Evolutionary conservation across 2,888 invertebrate species (phyloP).

Genomic region (Horisme vitalbata): DNA sequence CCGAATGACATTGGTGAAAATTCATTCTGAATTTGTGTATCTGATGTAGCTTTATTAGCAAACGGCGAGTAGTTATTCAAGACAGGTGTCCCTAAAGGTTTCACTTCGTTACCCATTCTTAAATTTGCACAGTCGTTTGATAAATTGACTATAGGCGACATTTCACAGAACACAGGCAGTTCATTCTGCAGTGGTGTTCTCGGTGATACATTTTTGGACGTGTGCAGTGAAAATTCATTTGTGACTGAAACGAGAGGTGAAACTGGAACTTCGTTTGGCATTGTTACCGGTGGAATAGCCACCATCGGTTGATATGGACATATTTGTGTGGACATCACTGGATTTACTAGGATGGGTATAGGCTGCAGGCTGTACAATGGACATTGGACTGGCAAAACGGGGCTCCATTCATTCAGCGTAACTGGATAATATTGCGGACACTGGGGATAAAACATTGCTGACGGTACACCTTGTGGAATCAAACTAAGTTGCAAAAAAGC

Average conservation of each 20-base stretch:
- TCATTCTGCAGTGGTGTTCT: conserved; percentile 5
- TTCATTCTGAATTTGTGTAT: neutral
- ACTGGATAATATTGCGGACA: conserved; percentile 33
- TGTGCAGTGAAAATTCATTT: conserved; percentile 18
- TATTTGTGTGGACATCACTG: conserved; percentile 31
- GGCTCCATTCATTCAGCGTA: conserved; percentile 36
- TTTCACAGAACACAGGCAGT: conserved; percentile 7
- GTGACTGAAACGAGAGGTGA: conserved; percentile 16
- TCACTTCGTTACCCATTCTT: conserved; percentile 5
- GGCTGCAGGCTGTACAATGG: conserved; percentile 31
- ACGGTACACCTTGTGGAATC: neutral
- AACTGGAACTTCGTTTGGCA: conserved; percentile 13
- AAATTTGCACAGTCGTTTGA: conserved; percentile 4
- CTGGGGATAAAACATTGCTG: conserved; percentile 17
- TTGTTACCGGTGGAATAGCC: conserved; percentile 14
- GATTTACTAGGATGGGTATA: conserved; percentile 34
- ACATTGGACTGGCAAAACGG: conserved; percentile 31
- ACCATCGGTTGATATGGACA: conserved; percentile 31
- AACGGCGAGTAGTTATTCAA: neutral
- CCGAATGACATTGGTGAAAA: conserved; percentile 3
- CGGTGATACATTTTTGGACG: conserved; percentile 5
- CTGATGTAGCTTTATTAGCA: conserved; percentile 1
- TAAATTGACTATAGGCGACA: conserved; percentile 6
- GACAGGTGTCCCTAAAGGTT: neutral
- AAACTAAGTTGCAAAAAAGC: neutral